Percentiles rank a stretch among this genome's conserved stretches.
Evolutionary conservation across 2,888 invertebrate genomes (phyloP).

Genomic region (Ectemnius cavifrons): DNA sequence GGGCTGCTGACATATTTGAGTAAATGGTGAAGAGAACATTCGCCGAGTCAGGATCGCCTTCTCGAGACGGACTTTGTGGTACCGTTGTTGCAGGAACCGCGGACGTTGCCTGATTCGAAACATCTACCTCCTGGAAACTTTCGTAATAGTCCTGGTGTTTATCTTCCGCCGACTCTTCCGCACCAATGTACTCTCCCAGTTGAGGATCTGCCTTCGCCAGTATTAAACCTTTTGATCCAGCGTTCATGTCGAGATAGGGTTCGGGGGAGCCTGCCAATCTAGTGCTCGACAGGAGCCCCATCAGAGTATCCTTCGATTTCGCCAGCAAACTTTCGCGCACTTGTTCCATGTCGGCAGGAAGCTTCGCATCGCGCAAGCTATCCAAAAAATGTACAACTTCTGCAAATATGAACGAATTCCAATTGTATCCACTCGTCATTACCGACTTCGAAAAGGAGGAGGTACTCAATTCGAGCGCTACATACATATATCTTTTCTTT

Average conservation of each 20-base stretch:
- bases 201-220: slow-evolving; percentile 34
- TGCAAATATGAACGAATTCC: slow-evolving; percentile 25
- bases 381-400: slow-evolving; percentile 69
- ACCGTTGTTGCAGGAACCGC: not conserved
- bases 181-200: slow-evolving; percentile 57
- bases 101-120: not conserved
- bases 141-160: slow-evolving; percentile 56
- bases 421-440: not conserved
- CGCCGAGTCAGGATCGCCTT: slow-evolving; percentile 31
- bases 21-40: slow-evolving; percentile 60
- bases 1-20: slow-evolving; percentile 60
- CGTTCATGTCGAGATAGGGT: slow-evolving; percentile 73
- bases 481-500: not conserved
- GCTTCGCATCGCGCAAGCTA: slow-evolving; percentile 57
- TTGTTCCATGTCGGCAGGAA: slow-evolving; percentile 57
- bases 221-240: slow-evolving; percentile 59
- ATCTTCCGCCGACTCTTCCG: slow-evolving; percentile 41
- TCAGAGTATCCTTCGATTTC: slow-evolving; percentile 59
- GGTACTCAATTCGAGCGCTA: no score
- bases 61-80: not conserved
- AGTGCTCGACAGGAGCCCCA: slow-evolving; percentile 27
- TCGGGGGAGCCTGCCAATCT: slow-evolving; percentile 63
- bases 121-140: slow-evolving; percentile 36
- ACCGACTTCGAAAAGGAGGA: no score
- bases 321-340: slow-evolving; percentile 60